These are phyloP conservation scores for Anseranas semipalmata DNA, from an alignment of 2,113 vertebrate species.

Conservation along the genomic window DNA sequence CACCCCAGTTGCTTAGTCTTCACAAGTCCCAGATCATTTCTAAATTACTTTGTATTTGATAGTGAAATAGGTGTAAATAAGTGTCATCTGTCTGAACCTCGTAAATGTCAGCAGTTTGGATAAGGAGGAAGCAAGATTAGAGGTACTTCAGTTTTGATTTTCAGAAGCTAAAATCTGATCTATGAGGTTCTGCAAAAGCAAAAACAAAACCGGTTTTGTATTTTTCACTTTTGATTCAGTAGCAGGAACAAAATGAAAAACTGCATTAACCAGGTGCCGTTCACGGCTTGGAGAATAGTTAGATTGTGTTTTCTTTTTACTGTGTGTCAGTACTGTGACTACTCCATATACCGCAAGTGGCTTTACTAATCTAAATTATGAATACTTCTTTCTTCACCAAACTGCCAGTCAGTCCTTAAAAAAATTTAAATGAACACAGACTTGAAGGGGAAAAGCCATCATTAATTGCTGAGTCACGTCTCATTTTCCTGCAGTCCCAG, in stretches of 20 bases:
- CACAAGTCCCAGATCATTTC: background rate
- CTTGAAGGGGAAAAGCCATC: background rate
- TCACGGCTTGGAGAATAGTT: background rate
- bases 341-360: accelerated
- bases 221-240: background rate
- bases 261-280: background rate
- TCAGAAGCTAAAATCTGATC: background rate
- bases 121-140: background rate
- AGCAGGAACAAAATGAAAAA: background rate
- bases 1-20: background rate
- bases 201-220: background rate
- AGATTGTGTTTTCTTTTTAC: background rate
- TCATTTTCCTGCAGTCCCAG: background rate
- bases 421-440: background rate
- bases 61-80: background rate
- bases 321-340: background rate
- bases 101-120: background rate
- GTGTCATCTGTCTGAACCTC: background rate
- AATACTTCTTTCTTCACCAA: background rate
- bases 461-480: background rate
- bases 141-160: background rate
- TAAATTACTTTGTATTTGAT: background rate
- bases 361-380: background rate
- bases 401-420: background rate
- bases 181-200: background rate